Percentiles rank a stretch among this genome's conserved stretches.
phyloP scores from a whole-genome alignment of 2,113 vertebrate species.

The Melanotaenia duboulayi region DNA sequence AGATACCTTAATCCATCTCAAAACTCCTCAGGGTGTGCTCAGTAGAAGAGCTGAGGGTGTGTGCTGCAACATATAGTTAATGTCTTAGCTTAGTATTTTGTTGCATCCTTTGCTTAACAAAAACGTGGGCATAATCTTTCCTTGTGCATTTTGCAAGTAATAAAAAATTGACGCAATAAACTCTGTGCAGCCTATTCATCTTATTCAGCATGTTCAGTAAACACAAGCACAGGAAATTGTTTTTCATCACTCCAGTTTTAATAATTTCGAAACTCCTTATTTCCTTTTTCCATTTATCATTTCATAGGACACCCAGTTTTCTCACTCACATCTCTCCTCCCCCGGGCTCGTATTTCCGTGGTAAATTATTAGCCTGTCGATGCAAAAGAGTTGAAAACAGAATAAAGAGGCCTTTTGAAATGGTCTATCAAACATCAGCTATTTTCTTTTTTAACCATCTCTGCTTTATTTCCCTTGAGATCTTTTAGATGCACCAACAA shows the following conservation, averaged over 20 bases:
- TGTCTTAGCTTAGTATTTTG: background rate
- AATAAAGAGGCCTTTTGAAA: background rate
- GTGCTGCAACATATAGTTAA: too few species aligned
- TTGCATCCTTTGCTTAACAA: background rate
- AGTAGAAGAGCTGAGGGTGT: too few species aligned
- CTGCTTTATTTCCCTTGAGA: slow-evolving; percentile 20
- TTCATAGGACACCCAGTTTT: background rate
- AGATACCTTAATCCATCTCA: background rate
- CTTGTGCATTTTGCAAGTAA: background rate
- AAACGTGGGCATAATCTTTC: too few species aligned
- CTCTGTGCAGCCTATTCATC: background rate
- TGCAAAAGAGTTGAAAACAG: slow-evolving; percentile 22
- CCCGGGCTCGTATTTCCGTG: background rate
- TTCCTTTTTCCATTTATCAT: background rate
- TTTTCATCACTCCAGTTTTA: slow-evolving; percentile 1
- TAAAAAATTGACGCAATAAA: slow-evolving; percentile 5
- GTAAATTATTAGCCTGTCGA: background rate
- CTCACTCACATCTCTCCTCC: background rate
- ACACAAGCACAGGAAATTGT: slow-evolving; percentile 8
- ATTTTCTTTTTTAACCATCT: background rate
- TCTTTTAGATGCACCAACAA: background rate
- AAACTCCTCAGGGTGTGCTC: background rate
- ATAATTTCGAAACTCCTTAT: background rate
- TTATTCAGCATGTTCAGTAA: background rate
- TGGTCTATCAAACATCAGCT: too few species aligned